phyloP scores from a whole-genome alignment of 2,888 invertebrate genomes.

The Nemurella pictetii region DNA sequence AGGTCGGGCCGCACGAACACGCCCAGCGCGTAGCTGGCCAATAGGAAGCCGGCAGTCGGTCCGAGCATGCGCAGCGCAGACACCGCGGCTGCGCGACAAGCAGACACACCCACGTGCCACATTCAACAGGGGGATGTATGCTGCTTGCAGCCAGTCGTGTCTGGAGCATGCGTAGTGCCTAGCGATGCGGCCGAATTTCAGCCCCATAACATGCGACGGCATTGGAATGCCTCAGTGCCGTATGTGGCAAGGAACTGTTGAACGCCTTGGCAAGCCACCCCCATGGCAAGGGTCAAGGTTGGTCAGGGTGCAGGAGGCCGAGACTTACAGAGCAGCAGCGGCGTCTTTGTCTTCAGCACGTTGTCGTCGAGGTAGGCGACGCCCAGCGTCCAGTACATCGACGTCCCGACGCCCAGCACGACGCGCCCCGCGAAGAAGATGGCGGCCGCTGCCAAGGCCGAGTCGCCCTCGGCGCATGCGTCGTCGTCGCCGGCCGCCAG shows the following conservation, averaged over 20 bases:
- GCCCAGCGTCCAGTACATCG: constrained; percentile 52
- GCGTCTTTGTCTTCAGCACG: constrained; percentile 45
- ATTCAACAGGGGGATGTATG: too few relatives aligned
- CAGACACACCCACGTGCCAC: too few relatives aligned
- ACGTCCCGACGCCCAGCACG: constrained; percentile 51
- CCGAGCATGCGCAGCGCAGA: constrained; percentile 48
- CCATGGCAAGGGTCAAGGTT: too few relatives aligned
- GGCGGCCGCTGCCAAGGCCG: constrained; percentile 47
- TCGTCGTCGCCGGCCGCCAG: constrained; percentile 16
- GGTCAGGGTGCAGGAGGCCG: background rate
- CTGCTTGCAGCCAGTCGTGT: too few relatives aligned
- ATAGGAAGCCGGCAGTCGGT: constrained; percentile 49
- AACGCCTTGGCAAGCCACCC: too few relatives aligned
- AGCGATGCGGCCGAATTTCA: too few relatives aligned
- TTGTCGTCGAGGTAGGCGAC: constrained; percentile 54
- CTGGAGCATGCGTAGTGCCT: too few relatives aligned
- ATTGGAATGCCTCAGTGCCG: too few relatives aligned
- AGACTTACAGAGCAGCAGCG: constrained; percentile 46
- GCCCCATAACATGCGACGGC: too few relatives aligned
- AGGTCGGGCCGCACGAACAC: constrained; percentile 47
- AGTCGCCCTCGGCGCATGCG: constrained; percentile 49
- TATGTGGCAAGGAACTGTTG: too few relatives aligned
- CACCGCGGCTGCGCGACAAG: constrained; percentile 45
- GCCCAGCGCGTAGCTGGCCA: constrained; percentile 48
- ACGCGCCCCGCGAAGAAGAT: constrained; percentile 52